Evolutionary conservation across 2,113 vertebrate species (phyloP), one percentile per base, ranked within the genome.

Genomic region (Anseranas semipalmata): DNA sequence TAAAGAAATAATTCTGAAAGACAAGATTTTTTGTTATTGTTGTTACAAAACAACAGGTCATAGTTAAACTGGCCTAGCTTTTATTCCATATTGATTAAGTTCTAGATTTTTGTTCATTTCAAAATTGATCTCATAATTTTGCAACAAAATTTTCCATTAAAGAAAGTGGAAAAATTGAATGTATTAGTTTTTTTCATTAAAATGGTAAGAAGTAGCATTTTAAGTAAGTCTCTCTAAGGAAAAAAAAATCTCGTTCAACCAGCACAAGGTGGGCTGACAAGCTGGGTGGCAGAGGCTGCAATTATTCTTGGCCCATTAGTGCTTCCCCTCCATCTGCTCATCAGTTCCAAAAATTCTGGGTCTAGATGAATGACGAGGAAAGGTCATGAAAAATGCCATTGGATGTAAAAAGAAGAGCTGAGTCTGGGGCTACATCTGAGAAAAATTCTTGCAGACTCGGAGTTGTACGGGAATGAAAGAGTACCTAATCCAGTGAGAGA

Each of bases 1-100:
- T 96, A 98, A 84, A 92, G 88, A 93, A 97, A 97, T 72, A 91
- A 98, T 87, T 60, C 98, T 98, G 93, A 96, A 97, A 90, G 78
- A 95, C 35, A 63, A 95, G 48, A 60, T 16, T 95, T 94, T 43
- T 93, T 59, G 35, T 60, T 85, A 39, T 62, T 50, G 27, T 24
- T 43, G 22, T 37, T 73, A 89, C 18, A 79, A 73, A 93, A 46
- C 19, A 80, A 67, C 28, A 45, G 32, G n/a, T 39, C 59, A 63
- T 84, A 83, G 46, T 83, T 72, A 90, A 53, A 78, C 59, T 85
- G 32, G 77, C 4, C 10, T 60, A 60, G 25, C 35, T 59, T 87
- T 90, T 92, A 85, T 83, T 85, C 82, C n/a, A 18, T 78, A 53
- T 85, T 86, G 50, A 79, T n/a, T 86, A 79, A 3, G 20, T 79